These are phyloP conservation scores for Aegithalos caudatus DNA, from an alignment of 2,113 vertebrate genomes.

Conservation along the genomic window DNA sequence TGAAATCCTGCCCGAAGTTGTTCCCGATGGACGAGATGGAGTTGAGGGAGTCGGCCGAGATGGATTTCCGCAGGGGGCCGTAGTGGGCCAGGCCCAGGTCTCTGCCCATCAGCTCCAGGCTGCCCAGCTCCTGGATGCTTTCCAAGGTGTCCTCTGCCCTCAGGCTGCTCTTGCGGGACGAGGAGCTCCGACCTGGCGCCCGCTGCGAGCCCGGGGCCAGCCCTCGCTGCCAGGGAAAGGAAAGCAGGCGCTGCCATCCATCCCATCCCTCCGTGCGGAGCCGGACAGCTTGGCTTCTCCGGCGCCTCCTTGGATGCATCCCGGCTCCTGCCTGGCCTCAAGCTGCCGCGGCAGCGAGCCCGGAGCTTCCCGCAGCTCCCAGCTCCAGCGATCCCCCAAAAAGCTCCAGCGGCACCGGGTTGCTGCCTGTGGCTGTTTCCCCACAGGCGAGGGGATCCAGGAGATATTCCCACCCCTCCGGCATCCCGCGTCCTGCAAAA, in stretches of 20 bases:
- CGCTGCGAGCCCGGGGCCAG: constrained; percentile 71
- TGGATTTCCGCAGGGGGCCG: constrained; percentile 82
- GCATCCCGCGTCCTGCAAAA: accelerated
- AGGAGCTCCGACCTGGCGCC: constrained; percentile 22
- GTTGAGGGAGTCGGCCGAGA: constrained; percentile 92
- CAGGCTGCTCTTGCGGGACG: constrained; percentile 83
- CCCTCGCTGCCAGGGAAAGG: constrained; percentile 70
- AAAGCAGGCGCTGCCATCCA: background rate
- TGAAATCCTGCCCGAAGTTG: constrained; percentile 94
- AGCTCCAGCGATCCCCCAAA: background rate
- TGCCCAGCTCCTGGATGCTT: constrained; percentile 87
- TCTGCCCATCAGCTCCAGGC: constrained; percentile 90
- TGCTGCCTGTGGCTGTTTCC: accelerated
- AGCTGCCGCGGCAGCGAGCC: background rate
- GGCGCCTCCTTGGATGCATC: background rate
- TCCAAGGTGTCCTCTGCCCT: constrained; percentile 84
- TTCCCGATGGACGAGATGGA: constrained; percentile 95
- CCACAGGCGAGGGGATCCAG: background rate
- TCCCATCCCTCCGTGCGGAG: accelerated
- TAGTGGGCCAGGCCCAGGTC: constrained; percentile 82
- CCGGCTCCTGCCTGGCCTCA: background rate
- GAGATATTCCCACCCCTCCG: background rate
- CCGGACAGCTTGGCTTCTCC: background rate
- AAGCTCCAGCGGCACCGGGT: background rate
- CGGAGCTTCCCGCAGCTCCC: background rate